phyloP scores from a whole-genome alignment of 53 echinoderm and acorn worm species.

The Mesocentrotus franciscanus region DNA sequence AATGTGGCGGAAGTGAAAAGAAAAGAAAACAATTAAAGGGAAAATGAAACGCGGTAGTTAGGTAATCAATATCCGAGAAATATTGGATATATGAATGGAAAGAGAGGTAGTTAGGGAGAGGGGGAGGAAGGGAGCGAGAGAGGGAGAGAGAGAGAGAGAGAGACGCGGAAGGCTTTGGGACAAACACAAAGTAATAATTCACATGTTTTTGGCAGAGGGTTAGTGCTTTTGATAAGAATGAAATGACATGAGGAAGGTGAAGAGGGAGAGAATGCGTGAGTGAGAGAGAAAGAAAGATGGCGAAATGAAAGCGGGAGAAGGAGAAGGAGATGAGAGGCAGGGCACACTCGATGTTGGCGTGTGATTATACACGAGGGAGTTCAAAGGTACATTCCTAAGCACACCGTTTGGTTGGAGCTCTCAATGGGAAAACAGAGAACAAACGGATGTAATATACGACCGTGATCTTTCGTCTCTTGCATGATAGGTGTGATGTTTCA shows the following conservation, averaged over 20 bases:
- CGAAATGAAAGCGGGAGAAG: neutral
- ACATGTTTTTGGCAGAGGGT: too few relatives aligned
- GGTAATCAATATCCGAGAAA: too few relatives aligned
- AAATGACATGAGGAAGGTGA: neutral
- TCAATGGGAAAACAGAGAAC: conserved; percentile 22
- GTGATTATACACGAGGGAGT: neutral
- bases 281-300: neutral
- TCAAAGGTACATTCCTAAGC: neutral
- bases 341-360: neutral
- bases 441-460: conserved; percentile 40
- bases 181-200: neutral
- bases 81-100: too few relatives aligned
- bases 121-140: neutral
- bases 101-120: neutral
- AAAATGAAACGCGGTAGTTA: too few relatives aligned
- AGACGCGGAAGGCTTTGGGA: too few relatives aligned
- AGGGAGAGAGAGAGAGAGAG: neutral
- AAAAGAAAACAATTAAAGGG: too few relatives aligned
- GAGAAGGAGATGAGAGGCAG: neutral
- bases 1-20: too few relatives aligned
- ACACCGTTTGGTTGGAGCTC: neutral
- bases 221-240: neutral
- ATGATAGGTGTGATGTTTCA: conserved; percentile 31
- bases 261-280: neutral
- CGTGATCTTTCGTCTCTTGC: conserved; percentile 9